Evolutionary conservation across 2,113 vertebrate species (phyloP), one percentile per base, ranked within the genome.

Genomic region (Bufo bufo): DNA sequence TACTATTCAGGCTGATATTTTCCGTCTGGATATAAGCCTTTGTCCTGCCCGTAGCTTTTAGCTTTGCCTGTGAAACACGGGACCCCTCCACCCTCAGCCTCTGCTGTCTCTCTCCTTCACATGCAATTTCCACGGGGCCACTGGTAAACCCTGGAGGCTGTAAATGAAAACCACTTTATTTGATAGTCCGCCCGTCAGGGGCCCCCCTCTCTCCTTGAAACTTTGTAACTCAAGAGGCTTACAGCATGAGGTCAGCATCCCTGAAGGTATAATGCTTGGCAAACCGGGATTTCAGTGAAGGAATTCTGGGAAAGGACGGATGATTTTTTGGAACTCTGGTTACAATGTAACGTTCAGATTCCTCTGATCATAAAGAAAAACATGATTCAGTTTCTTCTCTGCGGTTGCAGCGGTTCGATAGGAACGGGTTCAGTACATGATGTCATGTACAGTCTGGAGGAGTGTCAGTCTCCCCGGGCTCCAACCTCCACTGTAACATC

Each of bases 91-190:
- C 56, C 69, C 61, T 77, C 52, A 23, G 47, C 7, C 78, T 61
- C 33, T 2, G 16, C 54, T 45, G 71, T 74, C 71, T 63, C 75
- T 86, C 85, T 63, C 80, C 61, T 4, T 82, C 82, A 33, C n/a
- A 90, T 81, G 0, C 13, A 23, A 72, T 12, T 43, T 87, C 47
- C 58, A 89, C 0, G 0, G 56, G 54, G 81, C 86, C 91, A n/a
- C 75, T 74, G 14, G 49, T 23, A 43, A 69, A 47, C 85, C 84
- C 74, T 49, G 33, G 63, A 90, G 56, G 47, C 78, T 89, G 16
- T 90, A 89, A 90, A 87, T 90, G 54, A 86, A 61, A 81, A 77
- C 86, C 50, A 47, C 85, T 92, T 90, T 88, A 77, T 84, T 90
- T 84, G 75, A 82, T 13, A 85, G 45, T 89, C 90, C 12, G 87